Evolutionary conservation across 2,888 invertebrate genomes (phyloP), one percentile per base, ranked within the genome.

Genomic region (Athalia circularis): DNA sequence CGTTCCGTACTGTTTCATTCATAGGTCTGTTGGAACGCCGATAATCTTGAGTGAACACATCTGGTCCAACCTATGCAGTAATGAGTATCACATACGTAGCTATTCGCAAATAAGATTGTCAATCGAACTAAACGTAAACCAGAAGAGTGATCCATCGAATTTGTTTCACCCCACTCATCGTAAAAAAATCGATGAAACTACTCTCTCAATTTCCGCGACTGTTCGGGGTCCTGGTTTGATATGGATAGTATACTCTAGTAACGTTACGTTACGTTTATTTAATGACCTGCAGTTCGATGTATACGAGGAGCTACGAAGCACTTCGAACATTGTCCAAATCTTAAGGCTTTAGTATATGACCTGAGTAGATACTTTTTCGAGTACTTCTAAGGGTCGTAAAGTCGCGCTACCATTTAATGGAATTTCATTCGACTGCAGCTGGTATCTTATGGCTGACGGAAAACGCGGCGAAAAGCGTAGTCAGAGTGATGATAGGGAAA

Each of bases 341-440:
- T 75, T 29, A 13, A 64, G 50, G 62, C 75, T 75, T 9, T 48
- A 62, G 61, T 13, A 50, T 52, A 7, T 50, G 54, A 9, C 54
- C 54, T 6, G 68, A 68, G 68, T 68, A 54, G 68, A 52, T 75
- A 75, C 75, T 75, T 75, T 75, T 75, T 72, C 62, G 54, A 64
- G 74, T 68, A 77, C 75, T 79, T 78, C 76, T 65, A 67, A 13
- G 74, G 74, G n/a, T 82, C 83, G 82, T 84, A 84, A 84, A 84
- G 70, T 79, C 79, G 57, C 9, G 80, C 74, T 81, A 80, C 80
- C 82, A 79, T 80, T 80, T 80, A 83, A 84, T 83, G 82, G 81
- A 82, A 83, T 84, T 85, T 81, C 82, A 84, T 84, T 85, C 74
- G 80, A 74, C 59, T 29, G 50, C 82, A 80, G 79, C 81, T 80